Evolutionary conservation across 2,888 invertebrate species (phyloP), one percentile per base, ranked within the genome.

Genomic region (Xiphydria camelus): DNA sequence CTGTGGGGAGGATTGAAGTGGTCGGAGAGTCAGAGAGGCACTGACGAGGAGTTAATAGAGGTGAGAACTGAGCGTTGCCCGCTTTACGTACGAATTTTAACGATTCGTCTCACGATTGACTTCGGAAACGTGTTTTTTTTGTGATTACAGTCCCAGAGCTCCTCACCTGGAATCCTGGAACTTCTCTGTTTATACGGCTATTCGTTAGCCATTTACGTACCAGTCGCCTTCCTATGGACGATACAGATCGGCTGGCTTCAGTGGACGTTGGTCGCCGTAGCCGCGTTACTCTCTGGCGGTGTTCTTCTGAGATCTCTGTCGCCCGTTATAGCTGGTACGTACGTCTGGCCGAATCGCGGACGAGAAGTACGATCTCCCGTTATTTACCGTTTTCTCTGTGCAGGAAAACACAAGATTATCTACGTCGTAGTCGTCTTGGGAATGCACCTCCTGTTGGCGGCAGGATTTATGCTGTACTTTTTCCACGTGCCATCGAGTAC

Each of bases 181-280:
- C 81, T 97, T 6, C 83, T 97, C 68, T 96, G 95, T 73, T 82
- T 96, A 6, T 98, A 97, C 69, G 98, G 97, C 5, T 98, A 98
- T 76, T 95, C 95, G 0, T 79, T 98, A 33, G 86, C 93, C 21
- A 91, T 96, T 65, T 98, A 94, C 77, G 86, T 98, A 65, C 97
- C 97, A 3, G 89, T 94, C 5, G 91, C 95, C 2, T 84, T 96
- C 53, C 78, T 97, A 26, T 96, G 95, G 94, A 87, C 92, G 0
- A 89, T 97, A 61, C 90, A 88, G 74, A 76, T 85, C 9, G 80
- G 81, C 15, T 84, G 89, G 83, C 79, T 97, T 20, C 94, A 94
- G 66, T 97, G 96, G 96, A 67, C 87, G 4, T 80, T 97, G 35
- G 91, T 94, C 0, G 77, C 90, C 23, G 78, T 88, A 57, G 94